Conservation (phyloP, 2,113 vertebrate genomes). For the Actenoides hombroni region DNA sequence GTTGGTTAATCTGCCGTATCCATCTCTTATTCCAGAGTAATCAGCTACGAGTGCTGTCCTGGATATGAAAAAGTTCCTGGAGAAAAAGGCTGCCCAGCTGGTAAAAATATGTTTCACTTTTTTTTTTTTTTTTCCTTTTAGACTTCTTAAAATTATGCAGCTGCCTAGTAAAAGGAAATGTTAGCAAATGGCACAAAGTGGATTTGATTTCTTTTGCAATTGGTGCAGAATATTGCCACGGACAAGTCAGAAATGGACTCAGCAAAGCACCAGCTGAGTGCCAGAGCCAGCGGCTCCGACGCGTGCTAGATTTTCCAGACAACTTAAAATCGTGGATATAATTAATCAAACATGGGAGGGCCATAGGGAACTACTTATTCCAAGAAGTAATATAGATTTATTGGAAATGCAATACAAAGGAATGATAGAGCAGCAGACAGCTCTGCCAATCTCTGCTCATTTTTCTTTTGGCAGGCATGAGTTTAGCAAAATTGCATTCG, state of each 20-base stretch:
- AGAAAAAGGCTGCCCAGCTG: slow-evolving; percentile 95
- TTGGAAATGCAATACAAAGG: background rate
- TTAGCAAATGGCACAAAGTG: background rate
- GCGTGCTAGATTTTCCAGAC: slow-evolving; percentile 19
- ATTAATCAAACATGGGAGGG: slow-evolving; percentile 4
- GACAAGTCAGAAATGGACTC: background rate
- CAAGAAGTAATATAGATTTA: background rate
- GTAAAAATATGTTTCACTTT: slow-evolving; percentile 70
- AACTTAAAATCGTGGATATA: background rate
- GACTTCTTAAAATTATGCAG: slow-evolving; percentile 7
- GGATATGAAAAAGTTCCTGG: slow-evolving; percentile 93
- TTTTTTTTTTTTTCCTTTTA: background rate
- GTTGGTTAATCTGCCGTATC: background rate
- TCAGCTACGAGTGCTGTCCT: slow-evolving; percentile 96
- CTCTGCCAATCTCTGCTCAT: background rate
- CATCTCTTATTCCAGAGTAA: slow-evolving; percentile 81
- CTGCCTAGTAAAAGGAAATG: slow-evolving; percentile 3
- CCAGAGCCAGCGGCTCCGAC: slow-evolving; percentile 15
- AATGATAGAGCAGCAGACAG: background rate
- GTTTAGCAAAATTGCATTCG: background rate
- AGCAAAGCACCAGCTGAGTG: background rate
- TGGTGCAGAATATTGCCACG: background rate
- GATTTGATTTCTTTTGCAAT: slow-evolving; percentile 4
- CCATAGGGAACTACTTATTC: background rate
- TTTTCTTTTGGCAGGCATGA: background rate